Conservation (phyloP, 2,113 vertebrate species). For the Chamaetylas fuelleborni region DNA sequence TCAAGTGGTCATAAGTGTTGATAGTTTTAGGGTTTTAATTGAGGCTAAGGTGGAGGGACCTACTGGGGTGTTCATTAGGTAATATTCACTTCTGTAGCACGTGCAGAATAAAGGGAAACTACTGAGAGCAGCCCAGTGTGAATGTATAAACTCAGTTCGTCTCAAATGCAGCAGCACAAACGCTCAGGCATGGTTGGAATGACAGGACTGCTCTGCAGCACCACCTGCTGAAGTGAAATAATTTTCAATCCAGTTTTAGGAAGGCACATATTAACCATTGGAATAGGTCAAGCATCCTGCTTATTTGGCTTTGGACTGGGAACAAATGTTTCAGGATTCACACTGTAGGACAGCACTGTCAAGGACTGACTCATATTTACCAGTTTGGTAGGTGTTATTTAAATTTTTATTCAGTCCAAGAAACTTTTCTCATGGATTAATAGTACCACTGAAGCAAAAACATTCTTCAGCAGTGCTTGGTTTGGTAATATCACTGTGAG, state of each 20-base stretch:
- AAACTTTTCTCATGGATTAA: neutral
- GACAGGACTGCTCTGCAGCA: neutral
- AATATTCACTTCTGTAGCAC: neutral
- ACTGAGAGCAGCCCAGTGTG: neutral
- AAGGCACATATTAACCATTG: neutral
- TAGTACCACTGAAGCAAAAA: neutral
- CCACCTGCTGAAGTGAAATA: neutral
- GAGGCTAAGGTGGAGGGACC: too few species aligned
- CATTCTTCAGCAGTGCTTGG: neutral
- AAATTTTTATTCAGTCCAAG: neutral
- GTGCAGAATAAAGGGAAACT: neutral
- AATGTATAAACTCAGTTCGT: neutral
- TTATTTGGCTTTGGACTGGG: neutral
- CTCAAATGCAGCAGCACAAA: neutral
- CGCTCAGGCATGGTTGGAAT: neutral
- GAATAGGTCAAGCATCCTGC: neutral
- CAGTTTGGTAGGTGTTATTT: neutral
- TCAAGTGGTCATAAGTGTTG: too few species aligned
- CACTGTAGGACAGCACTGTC: rapidly evolving
- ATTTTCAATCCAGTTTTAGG: neutral
- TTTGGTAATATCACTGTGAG: neutral
- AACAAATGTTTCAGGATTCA: neutral
- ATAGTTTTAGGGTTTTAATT: too few species aligned
- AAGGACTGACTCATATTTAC: neutral
- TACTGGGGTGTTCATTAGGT: neutral